Conservation (phyloP, 1,140 invertebrate species). For the Trichomalopsis sarcophagae region DNA sequence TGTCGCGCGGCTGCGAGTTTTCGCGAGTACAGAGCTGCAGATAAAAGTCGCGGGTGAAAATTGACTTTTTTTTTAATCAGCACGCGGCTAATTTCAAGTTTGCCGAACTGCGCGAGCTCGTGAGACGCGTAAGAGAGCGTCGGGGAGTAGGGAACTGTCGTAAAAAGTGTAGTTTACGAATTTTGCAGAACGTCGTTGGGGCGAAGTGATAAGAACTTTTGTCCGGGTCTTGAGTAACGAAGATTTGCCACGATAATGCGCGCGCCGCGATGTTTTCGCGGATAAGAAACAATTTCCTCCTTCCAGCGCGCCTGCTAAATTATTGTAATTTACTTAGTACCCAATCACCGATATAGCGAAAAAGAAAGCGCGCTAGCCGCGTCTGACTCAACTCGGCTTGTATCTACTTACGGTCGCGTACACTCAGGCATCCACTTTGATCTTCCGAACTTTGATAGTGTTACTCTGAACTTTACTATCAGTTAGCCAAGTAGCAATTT, state of each 20-base stretch:
- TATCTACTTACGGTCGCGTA: background rate
- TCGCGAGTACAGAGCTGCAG: background rate
- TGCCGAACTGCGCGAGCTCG: background rate
- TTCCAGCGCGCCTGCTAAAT: background rate
- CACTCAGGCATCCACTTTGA: background rate
- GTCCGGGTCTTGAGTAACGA: slow-evolving; percentile 3
- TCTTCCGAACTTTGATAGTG: background rate
- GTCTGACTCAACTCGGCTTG: background rate
- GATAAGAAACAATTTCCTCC: background rate
- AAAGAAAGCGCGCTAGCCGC: background rate
- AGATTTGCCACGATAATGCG: slow-evolving; percentile 5
- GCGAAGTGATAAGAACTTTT: slow-evolving; percentile 35
- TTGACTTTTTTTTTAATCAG: slow-evolving; percentile 49
- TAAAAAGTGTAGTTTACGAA: slow-evolving; percentile 43
- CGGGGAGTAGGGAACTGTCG: background rate
- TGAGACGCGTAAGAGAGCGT: background rate
- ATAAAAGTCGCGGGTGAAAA: slow-evolving; percentile 41
- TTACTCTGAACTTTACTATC: background rate
- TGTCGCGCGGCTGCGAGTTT: background rate
- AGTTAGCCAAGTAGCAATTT: background rate
- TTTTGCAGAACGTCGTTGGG: slow-evolving; percentile 29
- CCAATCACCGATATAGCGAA: background rate
- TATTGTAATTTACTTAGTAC: background rate
- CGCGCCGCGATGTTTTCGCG: background rate
- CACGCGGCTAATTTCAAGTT: slow-evolving; percentile 48